These are phyloP conservation scores for Tachystola acroxantha DNA, from an alignment of 2,888 invertebrate genomes.

Conservation along the genomic window DNA sequence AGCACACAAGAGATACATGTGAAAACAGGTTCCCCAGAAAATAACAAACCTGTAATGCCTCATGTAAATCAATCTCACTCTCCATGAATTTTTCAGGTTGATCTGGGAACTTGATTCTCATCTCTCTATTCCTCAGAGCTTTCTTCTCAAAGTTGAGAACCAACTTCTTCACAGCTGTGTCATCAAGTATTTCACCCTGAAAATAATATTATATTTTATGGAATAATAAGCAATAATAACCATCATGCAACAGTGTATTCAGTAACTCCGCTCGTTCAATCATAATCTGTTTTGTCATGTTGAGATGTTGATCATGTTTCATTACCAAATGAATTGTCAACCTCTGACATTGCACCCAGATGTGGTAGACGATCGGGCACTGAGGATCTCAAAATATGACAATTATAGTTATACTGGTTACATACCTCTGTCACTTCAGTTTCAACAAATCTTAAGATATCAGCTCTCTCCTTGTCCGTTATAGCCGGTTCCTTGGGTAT, in stretches of 20 bases:
- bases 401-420: neutral
- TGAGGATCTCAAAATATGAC: no score
- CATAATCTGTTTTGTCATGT: no score
- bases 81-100: constrained; percentile 99
- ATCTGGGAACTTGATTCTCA: constrained; percentile 98
- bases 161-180: constrained; percentile 90
- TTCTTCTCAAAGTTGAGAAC: constrained; percentile 96
- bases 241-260: neutral
- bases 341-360: no score
- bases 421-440: constrained; percentile 86
- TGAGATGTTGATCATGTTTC: no score
- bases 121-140: constrained; percentile 95
- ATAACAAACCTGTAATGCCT: constrained; percentile 84
- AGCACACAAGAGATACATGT: no score
- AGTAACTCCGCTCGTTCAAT: neutral
- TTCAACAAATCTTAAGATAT: constrained; percentile 90
- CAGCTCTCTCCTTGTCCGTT: constrained; percentile 86
- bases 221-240: neutral
- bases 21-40: no score
- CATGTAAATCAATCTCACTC: constrained; percentile 96
- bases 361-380: no score
- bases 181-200: constrained; percentile 92
- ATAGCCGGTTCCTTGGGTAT: constrained; percentile 80
- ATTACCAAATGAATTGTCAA: no score
- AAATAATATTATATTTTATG: constrained; percentile 18